Evolutionary conservation across 92 coral and sea anemone species (phyloP), one percentile per base, ranked within the genome.

Genomic region (Porites rus): DNA sequence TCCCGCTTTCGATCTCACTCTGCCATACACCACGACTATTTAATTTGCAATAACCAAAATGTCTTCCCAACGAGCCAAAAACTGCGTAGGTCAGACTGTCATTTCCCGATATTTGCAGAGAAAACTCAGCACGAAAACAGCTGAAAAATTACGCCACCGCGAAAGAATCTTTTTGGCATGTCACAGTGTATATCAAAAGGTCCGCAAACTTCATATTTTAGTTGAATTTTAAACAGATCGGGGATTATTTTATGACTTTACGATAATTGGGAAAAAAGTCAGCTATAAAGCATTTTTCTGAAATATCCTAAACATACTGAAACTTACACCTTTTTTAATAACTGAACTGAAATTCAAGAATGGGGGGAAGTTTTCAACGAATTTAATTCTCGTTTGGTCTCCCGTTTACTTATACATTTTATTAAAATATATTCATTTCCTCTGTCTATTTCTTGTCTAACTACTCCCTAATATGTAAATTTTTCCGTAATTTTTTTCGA

Each of bases 391-490:
- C 56, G 69, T 54, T 80, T 25, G 54, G 13, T 80, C 51, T 67
- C 51, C 4, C 53, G 61, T 80, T 80, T 80, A 69, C 85, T 53
- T 17, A 53, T 25, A 25, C 17, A 8, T 69, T 56, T 68, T 51
- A 52, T n/a, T 52, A 53, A 21, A 69, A 24, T 80, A 19, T 20
- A n/a, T 80, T 80, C 76, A 80, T 80, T 80, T 68, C 76, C 85
- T 80, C 72, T 60, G 50, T 31, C 1, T 20, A 20, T 14, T 68
- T 69, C 72, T 28, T 38, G 46, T 38, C 6, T 46, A 5, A 80
- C 21, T n/a, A 25, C 75, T 22, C 13, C 31, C 16, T 24, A 63
- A 50, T 75, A 25, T 11, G 65, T 21, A 53, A 68, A 52, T 80
- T 53, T 68, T 54, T 13, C 20, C 53, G 16, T 51, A 46, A 38